phyloP scores from a whole-genome alignment of 1,140 invertebrate species.

The Cepaea nemoralis region DNA sequence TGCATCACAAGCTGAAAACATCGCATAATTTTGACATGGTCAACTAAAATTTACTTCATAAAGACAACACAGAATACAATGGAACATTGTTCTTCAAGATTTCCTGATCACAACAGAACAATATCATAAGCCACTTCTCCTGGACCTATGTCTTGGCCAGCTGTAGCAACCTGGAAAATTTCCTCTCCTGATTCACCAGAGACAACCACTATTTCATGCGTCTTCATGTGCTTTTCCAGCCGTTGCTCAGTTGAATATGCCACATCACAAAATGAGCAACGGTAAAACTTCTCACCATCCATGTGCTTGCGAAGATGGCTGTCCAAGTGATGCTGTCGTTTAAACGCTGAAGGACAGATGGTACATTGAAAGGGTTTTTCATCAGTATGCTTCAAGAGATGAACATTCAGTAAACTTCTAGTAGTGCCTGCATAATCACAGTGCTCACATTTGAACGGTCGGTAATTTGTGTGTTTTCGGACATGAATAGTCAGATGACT shows the following conservation, averaged over 20 bases:
- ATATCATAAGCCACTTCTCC: conserved; percentile 40
- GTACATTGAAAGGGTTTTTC: conserved; percentile 32
- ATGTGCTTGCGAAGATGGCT: conserved; percentile 29
- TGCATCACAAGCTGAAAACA: too few species aligned
- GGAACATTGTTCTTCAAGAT: too few species aligned
- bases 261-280: conserved; percentile 29
- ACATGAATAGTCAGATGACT: conserved; percentile 38
- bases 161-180: conserved; percentile 15
- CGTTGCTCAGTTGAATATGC: background rate
- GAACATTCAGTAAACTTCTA: conserved; percentile 26
- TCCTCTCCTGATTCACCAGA: conserved; percentile 20
- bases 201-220: conserved; percentile 37
- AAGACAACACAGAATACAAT: too few species aligned
- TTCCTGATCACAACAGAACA: too few species aligned
- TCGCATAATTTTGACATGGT: too few species aligned
- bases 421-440: conserved; percentile 38
- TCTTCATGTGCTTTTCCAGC: conserved; percentile 24
- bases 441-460: conserved; percentile 38
- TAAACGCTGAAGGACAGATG: conserved; percentile 31
- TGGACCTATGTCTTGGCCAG: background rate
- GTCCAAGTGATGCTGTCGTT: conserved; percentile 36
- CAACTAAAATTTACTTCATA: too few species aligned
- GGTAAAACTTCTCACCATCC: conserved; percentile 1
- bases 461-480: conserved; percentile 34
- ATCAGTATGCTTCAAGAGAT: conserved; percentile 24